Base-by-base conservation (phyloP, 2,888 invertebrate genomes). In the Meganola albula region DNA sequence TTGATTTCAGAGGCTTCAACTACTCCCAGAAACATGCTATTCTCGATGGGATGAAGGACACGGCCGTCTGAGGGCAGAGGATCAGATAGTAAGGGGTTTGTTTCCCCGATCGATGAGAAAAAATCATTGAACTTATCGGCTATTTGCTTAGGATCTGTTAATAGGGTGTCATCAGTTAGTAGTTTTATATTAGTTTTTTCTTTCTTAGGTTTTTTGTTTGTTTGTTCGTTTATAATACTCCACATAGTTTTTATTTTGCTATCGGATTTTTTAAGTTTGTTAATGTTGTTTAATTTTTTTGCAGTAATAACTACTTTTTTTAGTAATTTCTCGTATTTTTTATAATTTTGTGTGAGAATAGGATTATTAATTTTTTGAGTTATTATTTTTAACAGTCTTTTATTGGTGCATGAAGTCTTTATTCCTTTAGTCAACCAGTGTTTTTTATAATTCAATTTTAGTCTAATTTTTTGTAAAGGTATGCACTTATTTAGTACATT, bases 1-100 rank as follows among this genome's bases (percentile, higher is more conserved):
- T 33, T 23, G 11, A 33, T 12, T 27, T 33, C 16, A 10, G n/a
- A 12, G 8, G 29, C 22, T 6, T 29, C 16, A 2, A 29, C 23
- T 14, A 23, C 14, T 10, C 10, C 23, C 8, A 29, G 23, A 22
- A 29, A 29, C 16, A 29, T 29, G 14, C 13, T 29, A 14, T 29
- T 29, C 14, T 29, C 29, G 4, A 14, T 23, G 6, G 23, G 23
- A 10, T 12, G 10, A 10, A 29, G 3, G 5, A 29, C 29, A 10
- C 22, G 29, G 14, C 14, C 12, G 10, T 23, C 16, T 23, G 9
- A 23, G 3, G 29, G 29, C 4, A 14, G 10, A 8, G 12, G 3
- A 21, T 10, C 2, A 4, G 26, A 7, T 26, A 8, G 7, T 3
- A 2, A 6, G 7, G n/a, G n/a, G 7, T 2, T 16, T 9, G 9